Percentiles rank a stretch among this genome's conserved stretches.
Evolutionary conservation across 2,888 invertebrate genomes (phyloP).

Genomic region (Sarcophaga carnaria): DNA sequence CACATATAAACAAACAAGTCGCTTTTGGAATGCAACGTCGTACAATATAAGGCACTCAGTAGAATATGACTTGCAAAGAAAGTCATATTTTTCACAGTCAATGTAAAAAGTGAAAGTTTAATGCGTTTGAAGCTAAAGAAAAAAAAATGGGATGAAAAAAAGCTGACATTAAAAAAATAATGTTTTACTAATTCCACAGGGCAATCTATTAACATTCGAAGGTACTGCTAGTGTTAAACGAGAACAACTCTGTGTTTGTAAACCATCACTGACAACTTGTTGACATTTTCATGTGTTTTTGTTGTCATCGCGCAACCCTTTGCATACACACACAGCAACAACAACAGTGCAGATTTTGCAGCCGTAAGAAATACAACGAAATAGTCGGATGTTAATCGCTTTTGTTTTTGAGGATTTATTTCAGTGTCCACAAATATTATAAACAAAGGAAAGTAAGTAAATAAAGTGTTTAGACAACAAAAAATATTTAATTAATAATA

Average conservation of each 20-base stretch:
- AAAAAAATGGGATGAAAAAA: too few relatives aligned
- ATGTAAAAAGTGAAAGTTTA: too few relatives aligned
- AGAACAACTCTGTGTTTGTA: slow-evolving; percentile 37
- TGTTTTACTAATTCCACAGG: neutral
- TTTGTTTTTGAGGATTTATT: neutral
- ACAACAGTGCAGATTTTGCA: slow-evolving; percentile 15
- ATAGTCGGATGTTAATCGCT: neutral
- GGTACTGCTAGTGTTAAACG: slow-evolving; percentile 33
- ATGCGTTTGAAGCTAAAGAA: too few relatives aligned
- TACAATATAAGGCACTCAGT: too few relatives aligned
- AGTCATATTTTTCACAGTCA: too few relatives aligned
- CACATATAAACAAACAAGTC: too few relatives aligned
- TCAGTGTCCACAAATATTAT: neutral
- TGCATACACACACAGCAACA: neutral
- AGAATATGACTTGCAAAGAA: too few relatives aligned
- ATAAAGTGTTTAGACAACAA: neutral
- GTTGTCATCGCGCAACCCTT: slow-evolving; percentile 37
- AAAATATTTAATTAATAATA: neutral
- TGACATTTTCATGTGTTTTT: slow-evolving; percentile 57
- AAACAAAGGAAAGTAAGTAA: slow-evolving; percentile 31
- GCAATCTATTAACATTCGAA: neutral
- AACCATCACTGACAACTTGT: slow-evolving; percentile 26
- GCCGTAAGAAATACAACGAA: neutral
- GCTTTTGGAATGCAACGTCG: neutral
- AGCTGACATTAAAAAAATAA: too few relatives aligned